These are phyloP conservation scores for Orbicella faveolata DNA, from an alignment of 64 coral and sea anemone species.

Conservation along the genomic window DNA sequence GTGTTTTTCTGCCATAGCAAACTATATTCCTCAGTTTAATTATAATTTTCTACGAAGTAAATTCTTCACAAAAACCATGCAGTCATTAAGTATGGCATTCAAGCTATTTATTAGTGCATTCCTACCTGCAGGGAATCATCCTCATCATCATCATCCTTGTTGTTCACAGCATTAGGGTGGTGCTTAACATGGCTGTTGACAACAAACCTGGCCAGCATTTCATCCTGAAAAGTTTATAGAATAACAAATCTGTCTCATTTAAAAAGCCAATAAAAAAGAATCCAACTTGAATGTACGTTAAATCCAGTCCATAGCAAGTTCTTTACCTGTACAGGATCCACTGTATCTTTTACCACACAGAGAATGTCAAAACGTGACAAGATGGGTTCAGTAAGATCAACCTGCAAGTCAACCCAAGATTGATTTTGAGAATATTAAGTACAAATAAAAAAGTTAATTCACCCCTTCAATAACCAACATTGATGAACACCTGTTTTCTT, in stretches of 20 bases:
- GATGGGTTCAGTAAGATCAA: slow-evolving; percentile 98
- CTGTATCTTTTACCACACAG: slow-evolving; percentile 94
- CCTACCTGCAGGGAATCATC: slow-evolving; percentile 39
- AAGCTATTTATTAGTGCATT: too few species aligned
- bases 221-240: slow-evolving; percentile 61
- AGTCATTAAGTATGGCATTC: too few species aligned
- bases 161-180: slow-evolving; percentile 69
- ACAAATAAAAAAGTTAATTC: too few species aligned
- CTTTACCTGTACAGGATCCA: slow-evolving; percentile 88
- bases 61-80: too few species aligned
- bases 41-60: too few species aligned
- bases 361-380: slow-evolving; percentile 97
- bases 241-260: neutral
- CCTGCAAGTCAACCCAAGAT: slow-evolving; percentile 35
- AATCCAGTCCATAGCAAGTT: neutral
- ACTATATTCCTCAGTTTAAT: too few species aligned
- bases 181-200: slow-evolving; percentile 98
- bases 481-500: too few species aligned
- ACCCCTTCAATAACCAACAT: too few species aligned
- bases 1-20: too few species aligned
- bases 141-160: slow-evolving; percentile 60
- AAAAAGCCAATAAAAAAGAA: neutral
- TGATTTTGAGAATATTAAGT: too few species aligned
- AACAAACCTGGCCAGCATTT: slow-evolving; percentile 92
- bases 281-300: neutral